Conservation (phyloP, 2,888 invertebrate species). For the Lottia scabra region DNA sequence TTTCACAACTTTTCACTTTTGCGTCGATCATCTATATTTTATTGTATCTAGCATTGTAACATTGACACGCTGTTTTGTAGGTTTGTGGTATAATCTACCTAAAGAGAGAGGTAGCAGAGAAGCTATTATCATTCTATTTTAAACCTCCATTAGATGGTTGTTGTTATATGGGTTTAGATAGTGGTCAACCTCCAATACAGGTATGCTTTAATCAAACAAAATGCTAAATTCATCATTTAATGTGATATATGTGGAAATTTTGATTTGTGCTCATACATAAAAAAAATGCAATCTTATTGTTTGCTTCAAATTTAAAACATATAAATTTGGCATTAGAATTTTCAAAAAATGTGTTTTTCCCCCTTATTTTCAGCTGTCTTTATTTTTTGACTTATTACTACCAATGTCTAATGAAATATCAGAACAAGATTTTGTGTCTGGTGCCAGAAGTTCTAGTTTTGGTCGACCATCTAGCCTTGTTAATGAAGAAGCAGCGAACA, state of each 20-base stretch:
- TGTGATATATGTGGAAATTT: no score
- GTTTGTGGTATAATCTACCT: conserved; percentile 70
- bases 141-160: conserved; percentile 71
- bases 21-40: no score
- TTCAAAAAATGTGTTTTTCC: background rate
- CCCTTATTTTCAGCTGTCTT: conserved; percentile 68
- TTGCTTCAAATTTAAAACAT: no score
- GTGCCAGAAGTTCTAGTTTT: conserved; percentile 48
- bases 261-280: no score
- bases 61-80: conserved; percentile 40
- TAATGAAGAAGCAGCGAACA: conserved; percentile 32
- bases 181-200: conserved; percentile 70
- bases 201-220: conserved; percentile 51
- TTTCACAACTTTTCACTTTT: no score
- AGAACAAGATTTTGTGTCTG: conserved; percentile 65
- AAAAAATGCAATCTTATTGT: no score
- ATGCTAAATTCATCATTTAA: no score
- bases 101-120: conserved; percentile 65
- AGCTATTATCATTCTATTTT: conserved; percentile 68
- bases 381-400: conserved; percentile 72
- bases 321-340: no score
- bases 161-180: conserved; percentile 73
- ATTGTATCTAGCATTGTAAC: no score
- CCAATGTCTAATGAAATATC: conserved; percentile 69
- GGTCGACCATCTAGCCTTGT: conserved; percentile 33